Evolutionary conservation across 1,140 invertebrate species (phyloP), one percentile per base, ranked within the genome.

Genomic region (Heliconius himera): DNA sequence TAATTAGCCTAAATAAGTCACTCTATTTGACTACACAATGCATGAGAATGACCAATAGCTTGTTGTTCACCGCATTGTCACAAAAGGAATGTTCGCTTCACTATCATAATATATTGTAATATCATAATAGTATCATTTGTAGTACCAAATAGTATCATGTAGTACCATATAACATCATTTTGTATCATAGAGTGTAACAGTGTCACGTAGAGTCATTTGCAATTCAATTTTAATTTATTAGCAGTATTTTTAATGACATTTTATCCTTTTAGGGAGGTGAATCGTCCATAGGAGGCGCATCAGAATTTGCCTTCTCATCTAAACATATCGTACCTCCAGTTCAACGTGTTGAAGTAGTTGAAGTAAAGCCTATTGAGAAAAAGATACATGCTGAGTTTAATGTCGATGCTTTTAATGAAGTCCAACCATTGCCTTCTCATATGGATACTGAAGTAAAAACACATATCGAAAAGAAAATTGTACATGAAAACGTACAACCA

Each of bases 321-420:
- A 90, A 86, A 71, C 77, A 88, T 79, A 82, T 82, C 22, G 79
- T 86, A 71, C 41, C 80, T 78, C 81, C 82, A 29, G 79, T 87
- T 11, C 60, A 84, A 29, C 78, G 83, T n/a, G 78, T 80, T 66
- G 82, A 86, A 73, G 84, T 87, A 56, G 78, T 80, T 66, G 82
- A 86, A 73, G 84, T 87, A 56, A 66, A 81, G 80, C 82, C 82
- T 41, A 77, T 86, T 22, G 60, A 88, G 33, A 89, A 88, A 22
- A 86, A 87, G 74, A 78, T 89, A 76, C 81, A 90, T 46, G 85
- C 82, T 3, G 90, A 89, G 81, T 80, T 90, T 13, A 89, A 90
- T 71, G 76, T 90, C 76, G 86, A 91, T 46, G 72, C 88, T 56
- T 56, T 83, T 8, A 90, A 92, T 82, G 90, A 91, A 83, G 84